A percentile compares a stretch with the other conserved stretches of the same genome.
Evolutionary conservation across 2,113 vertebrate species (phyloP).

Genomic region (Istiophorus platypterus): DNA sequence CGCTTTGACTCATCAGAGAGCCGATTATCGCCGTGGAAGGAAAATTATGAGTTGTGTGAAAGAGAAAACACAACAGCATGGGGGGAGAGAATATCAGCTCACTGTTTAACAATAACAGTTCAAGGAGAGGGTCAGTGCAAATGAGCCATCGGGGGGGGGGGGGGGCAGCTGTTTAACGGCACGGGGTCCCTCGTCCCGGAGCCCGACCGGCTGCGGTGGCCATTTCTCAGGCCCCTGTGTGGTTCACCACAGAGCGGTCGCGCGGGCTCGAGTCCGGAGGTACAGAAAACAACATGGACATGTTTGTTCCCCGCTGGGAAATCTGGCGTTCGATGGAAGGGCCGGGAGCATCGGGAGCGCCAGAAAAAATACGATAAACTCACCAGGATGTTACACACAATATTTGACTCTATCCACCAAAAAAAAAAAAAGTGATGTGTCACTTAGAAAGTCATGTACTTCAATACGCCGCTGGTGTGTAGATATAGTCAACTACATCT

Average conservation of each 20-base stretch:
- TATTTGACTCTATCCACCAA: too few species aligned
- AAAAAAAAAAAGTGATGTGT: too few species aligned
- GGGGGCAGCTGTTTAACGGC: slow-evolving; percentile 28
- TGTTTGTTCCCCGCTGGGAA: not conserved
- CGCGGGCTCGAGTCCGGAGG: too few species aligned
- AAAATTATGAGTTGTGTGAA: slow-evolving; percentile 15
- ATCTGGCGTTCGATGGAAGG: not conserved
- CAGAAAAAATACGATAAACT: too few species aligned
- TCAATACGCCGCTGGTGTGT: too few species aligned
- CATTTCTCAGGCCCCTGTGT: too few species aligned
- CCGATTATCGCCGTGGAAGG: slow-evolving; percentile 46
- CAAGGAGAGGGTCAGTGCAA: slow-evolving; percentile 40
- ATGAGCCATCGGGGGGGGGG: slow-evolving; percentile 38
- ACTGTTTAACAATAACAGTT: slow-evolving; percentile 34
- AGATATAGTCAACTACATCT: too few species aligned
- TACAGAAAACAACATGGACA: slow-evolving; percentile 9
- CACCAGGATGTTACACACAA: too few species aligned
- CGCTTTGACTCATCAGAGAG: slow-evolving; percentile 24
- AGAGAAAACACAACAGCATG: not conserved
- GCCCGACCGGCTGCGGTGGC: not conserved
- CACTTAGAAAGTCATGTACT: too few species aligned
- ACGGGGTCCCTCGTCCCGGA: slow-evolving; percentile 24
- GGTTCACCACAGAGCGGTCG: too few species aligned
- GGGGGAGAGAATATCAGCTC: not conserved
- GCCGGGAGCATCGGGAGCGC: too few species aligned